Evolutionary conservation across 2,113 vertebrate genomes (phyloP), one percentile per base, ranked within the genome.

Genomic region (Toxostoma redivivum): DNA sequence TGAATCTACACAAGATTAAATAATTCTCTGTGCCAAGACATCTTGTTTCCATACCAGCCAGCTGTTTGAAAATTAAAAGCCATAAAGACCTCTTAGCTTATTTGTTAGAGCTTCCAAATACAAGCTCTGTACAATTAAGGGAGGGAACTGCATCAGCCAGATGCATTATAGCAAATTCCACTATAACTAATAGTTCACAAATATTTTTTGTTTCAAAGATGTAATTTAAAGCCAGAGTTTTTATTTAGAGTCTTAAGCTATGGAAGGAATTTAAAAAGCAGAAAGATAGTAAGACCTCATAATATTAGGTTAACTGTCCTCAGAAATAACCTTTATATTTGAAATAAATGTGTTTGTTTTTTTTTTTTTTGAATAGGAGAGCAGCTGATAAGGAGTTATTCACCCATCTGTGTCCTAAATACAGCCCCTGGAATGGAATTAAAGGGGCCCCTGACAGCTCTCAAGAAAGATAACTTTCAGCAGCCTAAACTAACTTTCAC

Each of bases 11-110:
- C 4, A 6, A 38, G 28, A 53, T 81, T 92, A 90, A 96, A 74
- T 56, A 89, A 50, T 61, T 74, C 45, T 81, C 44, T 74, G 27
- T 90, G 83, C 89, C 88, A 93, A 71, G 80, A 67, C 40, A 71
- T 76, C 61, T 81, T 79, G 37, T 82, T 95, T 92, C 73, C 33
- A 67, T 67, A 74, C 40, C 57, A 94, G 77, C 50, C 94, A 94
- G 77, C 67, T 94, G 61, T 72, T 95, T 71, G 69, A 64, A 93
- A 94, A 89, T 51, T 73, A 57, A 61, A 81, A 82, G 27, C 61
- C 47, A 64, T 65, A 84, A 93, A 84, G 77, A 79, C 57, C 44
- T 60, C 12, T 79, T 76, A 81, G 25, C 38, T 89, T 91, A 74
- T 92, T 94, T 88, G 51, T 58, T 45, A 56, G 37, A 81, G 40